Evolutionary conservation across 2,113 vertebrate species (phyloP).

Genomic region (Seriola dumerili): DNA sequence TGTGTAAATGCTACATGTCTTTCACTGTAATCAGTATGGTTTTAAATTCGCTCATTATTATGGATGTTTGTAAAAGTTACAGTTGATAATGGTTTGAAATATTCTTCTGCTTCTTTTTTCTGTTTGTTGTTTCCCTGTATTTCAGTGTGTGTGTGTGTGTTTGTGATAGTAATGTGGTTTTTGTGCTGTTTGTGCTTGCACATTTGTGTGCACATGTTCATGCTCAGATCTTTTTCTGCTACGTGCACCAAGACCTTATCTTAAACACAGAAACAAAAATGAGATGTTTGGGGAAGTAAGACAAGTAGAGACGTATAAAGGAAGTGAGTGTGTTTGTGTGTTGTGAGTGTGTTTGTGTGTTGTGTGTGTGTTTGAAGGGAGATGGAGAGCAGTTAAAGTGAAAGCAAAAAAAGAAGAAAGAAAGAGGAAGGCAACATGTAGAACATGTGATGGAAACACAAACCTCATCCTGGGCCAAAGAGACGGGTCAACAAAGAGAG

Average conservation of each 20-base stretch:
- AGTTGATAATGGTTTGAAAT: too few species aligned
- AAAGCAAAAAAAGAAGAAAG: background rate
- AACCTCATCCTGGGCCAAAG: constrained; percentile 32
- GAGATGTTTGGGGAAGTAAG: too few species aligned
- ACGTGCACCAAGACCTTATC: too few species aligned
- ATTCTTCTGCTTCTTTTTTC: too few species aligned
- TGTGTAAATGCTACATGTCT: too few species aligned
- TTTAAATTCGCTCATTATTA: too few species aligned
- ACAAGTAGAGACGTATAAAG: background rate
- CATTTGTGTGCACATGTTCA: background rate
- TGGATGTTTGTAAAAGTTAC: too few species aligned
- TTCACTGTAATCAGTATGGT: too few species aligned
- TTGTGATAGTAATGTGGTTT: too few species aligned
- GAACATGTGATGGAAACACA: constrained; percentile 51
- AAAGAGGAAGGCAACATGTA: constrained; percentile 30
- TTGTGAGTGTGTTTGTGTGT: background rate
- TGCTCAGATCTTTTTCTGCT: too few species aligned
- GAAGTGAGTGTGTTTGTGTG: background rate
- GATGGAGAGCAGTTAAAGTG: background rate
- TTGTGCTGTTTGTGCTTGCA: too few species aligned
- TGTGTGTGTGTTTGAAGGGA: background rate
- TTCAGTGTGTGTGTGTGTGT: too few species aligned
- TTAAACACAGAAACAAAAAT: background rate
- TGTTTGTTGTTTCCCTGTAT: background rate
- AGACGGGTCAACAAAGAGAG: constrained; percentile 53